phyloP scores from a whole-genome alignment of 2,113 vertebrate species.

The Mastomys coucha region DNA sequence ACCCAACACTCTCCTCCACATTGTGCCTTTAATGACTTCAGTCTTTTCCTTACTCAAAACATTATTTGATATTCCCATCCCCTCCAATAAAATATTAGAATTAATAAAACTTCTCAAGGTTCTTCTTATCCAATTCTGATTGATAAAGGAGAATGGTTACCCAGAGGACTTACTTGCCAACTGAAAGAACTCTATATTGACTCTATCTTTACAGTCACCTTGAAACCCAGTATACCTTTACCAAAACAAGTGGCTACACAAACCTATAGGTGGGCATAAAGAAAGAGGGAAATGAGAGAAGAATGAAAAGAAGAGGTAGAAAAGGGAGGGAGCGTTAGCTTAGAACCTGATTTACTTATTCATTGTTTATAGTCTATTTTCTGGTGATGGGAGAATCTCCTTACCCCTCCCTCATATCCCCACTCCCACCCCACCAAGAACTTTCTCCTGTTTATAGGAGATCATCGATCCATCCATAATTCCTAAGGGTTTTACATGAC shows the following conservation, averaged over 20 bases:
- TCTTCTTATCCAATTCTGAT: conserved; percentile 22
- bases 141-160: not conserved
- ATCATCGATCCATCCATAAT: not conserved
- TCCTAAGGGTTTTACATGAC: not conserved
- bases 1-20: not conserved
- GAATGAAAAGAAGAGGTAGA: accelerated
- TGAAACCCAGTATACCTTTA: not conserved
- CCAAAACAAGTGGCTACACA: conserved; percentile 23
- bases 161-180: not conserved
- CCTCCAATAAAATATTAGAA: conserved; percentile 32
- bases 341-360: not conserved
- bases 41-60: not conserved
- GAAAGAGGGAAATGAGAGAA: not conserved
- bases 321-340: not conserved
- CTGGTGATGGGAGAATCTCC: not conserved
- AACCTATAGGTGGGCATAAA: not conserved
- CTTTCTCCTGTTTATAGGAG: not conserved
- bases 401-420: not conserved
- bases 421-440: not conserved
- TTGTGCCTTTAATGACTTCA: not conserved
- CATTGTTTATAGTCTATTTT: not conserved
- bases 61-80: not conserved
- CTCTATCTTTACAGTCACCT: not conserved
- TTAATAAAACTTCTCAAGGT: conserved; percentile 22
- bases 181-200: not conserved